Base-by-base conservation (phyloP, 2,113 vertebrate genomes). In the Phalacrocorax aristotelis region DNA sequence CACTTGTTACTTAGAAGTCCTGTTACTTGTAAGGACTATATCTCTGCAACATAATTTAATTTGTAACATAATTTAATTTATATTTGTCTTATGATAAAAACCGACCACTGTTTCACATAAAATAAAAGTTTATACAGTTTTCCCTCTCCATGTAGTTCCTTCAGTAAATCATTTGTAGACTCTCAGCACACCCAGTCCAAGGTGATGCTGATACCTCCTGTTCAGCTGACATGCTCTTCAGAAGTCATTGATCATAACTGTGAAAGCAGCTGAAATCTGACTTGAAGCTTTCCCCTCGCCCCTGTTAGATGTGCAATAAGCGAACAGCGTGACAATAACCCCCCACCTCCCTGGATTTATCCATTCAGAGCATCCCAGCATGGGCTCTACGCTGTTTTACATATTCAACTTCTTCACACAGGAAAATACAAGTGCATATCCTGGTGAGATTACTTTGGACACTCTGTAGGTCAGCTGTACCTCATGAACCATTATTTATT, bases 381-480 rank as follows among this genome's bases (percentile, higher is more conserved):
- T 2, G 11, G 11, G 20, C 22, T 52, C 20, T 15, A 21, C 22
- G 13, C 2, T 11, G 11, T 64, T 64, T 71, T 32, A 68, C 19
- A 17, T 16, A 49, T 25, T 58, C 61, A 54, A 0, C 55, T 66
- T 48, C 88, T 40, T 79, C 66, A 32, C 25, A 14, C 19, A 18
- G 13, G 34, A 54, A 55, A 64, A n/a, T 46, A 38, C 34, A 58
- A 1, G 0, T 25, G 19, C 1, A 0, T 38, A 40, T 60, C 42
- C 79, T 60, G 75, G 19, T 79, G 58, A 83, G 54, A 51, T 22
- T 52, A 60, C 49, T n/a, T 62, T 64, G 57, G 68, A 32, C 38
- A 19, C 29, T 30, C 57, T 34, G 52, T 44, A 64, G 61, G 25
- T 88, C 34, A 94, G 52, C 40, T 44, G 55, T 14, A 22, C 40